phyloP scores from a whole-genome alignment of 2,113 vertebrate species.

The Symphodus melops region DNA sequence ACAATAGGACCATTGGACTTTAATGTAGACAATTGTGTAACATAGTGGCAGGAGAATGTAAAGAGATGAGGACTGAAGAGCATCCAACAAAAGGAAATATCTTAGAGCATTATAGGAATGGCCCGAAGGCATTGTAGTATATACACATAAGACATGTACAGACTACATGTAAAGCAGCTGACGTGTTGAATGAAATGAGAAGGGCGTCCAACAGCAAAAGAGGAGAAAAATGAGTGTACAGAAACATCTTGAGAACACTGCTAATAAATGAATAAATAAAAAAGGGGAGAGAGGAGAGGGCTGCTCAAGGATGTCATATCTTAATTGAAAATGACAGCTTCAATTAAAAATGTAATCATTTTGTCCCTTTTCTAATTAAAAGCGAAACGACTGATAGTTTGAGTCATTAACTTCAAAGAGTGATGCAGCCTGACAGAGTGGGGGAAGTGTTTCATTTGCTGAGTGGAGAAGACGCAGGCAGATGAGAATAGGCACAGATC shows the following conservation, averaged over 20 bases:
- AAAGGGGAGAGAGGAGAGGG: conserved; percentile 50
- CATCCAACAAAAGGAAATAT: background rate
- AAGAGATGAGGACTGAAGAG: background rate
- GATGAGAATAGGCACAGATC: conserved; percentile 30
- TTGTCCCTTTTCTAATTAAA: conserved; percentile 85
- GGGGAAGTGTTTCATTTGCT: conserved; percentile 57
- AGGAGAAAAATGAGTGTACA: conserved; percentile 40
- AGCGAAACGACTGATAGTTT: conserved; percentile 82
- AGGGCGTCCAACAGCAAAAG: conserved; percentile 9
- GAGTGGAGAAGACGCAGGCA: conserved; percentile 34
- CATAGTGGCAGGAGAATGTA: background rate
- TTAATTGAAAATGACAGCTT: conserved; percentile 87
- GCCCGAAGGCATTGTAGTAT: background rate
- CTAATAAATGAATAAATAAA: conserved; percentile 67
- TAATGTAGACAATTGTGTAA: background rate
- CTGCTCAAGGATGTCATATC: conserved; percentile 81
- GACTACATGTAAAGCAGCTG: conserved; percentile 20
- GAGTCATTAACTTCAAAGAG: conserved; percentile 87
- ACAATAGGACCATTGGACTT: background rate
- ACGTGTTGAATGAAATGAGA: conserved; percentile 9
- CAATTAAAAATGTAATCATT: conserved; percentile 88
- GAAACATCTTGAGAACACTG: conserved; percentile 52
- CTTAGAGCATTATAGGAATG: background rate
- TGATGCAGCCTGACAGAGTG: conserved; percentile 58
- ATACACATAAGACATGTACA: background rate